Percentiles rank a stretch among this genome's conserved stretches.
Evolutionary conservation across 2,113 vertebrate species (phyloP).

Genomic region (human): DNA sequence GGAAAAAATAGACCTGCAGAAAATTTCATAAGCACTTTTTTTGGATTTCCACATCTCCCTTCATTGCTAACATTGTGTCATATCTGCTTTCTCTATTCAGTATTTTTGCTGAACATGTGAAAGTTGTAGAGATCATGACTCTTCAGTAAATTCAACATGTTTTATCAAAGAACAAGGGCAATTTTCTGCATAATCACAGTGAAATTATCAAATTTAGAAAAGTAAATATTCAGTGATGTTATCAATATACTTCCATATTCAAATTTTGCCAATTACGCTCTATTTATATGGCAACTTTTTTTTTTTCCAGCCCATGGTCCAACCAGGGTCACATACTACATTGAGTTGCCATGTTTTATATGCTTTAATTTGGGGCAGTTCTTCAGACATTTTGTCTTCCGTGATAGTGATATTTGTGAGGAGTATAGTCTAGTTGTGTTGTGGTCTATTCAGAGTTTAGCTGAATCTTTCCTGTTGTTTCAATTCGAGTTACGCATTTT

Average conservation of each 20-base stretch:
- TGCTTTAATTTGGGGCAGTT: background rate
- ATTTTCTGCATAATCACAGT: background rate
- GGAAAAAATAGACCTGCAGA: background rate
- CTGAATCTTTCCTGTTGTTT: background rate
- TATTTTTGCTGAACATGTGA: background rate
- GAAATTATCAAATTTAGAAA: background rate
- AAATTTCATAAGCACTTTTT: background rate
- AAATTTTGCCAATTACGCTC: background rate
- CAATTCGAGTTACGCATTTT: background rate
- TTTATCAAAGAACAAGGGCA: background rate
- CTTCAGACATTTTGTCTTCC: background rate
- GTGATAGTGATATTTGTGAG: background rate
- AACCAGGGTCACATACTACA: background rate
- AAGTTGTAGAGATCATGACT: background rate
- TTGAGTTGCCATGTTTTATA: background rate
- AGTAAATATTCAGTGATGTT: background rate
- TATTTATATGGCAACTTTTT: background rate
- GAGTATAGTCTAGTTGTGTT: background rate
- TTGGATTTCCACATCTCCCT: too few species aligned
- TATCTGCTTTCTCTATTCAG: background rate
- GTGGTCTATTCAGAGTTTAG: background rate
- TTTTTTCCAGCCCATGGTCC: background rate
- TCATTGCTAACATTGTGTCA: background rate
- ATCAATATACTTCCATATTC: background rate
- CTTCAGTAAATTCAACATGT: background rate